These are phyloP conservation scores for Botia almorhae DNA, from an alignment of 2,797 vertebrate genomes.

Conservation along the genomic window DNA sequence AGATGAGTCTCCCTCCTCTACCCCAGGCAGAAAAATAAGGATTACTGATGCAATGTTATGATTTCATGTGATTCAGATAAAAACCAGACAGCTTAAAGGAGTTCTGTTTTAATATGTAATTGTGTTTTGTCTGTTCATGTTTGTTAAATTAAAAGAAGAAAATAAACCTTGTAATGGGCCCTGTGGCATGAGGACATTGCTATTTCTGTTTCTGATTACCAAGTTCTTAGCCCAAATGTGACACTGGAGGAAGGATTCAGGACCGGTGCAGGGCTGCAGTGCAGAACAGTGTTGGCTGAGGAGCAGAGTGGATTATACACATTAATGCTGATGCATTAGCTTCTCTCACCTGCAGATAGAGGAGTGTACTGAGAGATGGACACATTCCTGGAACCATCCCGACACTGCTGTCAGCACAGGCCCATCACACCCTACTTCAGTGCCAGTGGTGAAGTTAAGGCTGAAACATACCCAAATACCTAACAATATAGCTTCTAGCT, in stretches of 20 bases:
- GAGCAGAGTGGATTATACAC: conserved; percentile 31
- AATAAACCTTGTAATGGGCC: not conserved
- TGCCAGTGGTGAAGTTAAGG: not conserved
- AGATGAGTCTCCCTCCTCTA: too few relatives aligned
- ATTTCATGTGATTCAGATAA: too few relatives aligned
- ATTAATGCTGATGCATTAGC: not conserved
- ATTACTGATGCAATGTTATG: too few relatives aligned
- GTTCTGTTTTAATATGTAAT: too few relatives aligned
- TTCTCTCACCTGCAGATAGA: conserved; percentile 36
- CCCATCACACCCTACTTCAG: not conserved
- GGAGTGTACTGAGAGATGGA: conserved; percentile 8
- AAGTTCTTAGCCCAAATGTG: not conserved
- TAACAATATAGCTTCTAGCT: not conserved
- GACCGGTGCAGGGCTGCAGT: conserved; percentile 34
- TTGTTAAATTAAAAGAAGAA: not conserved
- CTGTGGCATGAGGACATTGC: not conserved
- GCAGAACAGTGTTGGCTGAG: conserved; percentile 25
- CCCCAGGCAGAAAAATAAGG: too few relatives aligned
- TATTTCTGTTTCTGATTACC: not conserved
- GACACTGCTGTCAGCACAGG: conserved; percentile 29
- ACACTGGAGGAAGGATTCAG: too few relatives aligned
- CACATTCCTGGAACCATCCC: conserved; percentile 30
- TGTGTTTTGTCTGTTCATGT: too few relatives aligned
- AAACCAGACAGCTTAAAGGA: too few relatives aligned
- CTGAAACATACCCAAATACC: not conserved